phyloP scores from a whole-genome alignment of 2,113 vertebrate genomes.

The Anhinga anhinga region DNA sequence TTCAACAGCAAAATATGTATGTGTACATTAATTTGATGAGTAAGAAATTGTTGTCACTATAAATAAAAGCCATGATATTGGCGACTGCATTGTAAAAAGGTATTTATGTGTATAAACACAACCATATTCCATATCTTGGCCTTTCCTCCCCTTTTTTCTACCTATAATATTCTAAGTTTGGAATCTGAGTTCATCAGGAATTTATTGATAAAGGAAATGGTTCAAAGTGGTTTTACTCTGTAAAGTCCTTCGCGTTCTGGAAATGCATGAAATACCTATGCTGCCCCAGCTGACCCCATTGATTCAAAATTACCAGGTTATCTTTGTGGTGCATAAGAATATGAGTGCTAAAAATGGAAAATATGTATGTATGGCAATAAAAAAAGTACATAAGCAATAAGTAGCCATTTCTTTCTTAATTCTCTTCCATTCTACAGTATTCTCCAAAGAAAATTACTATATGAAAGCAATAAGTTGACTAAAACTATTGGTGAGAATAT shows the following conservation, averaged over 20 bases:
- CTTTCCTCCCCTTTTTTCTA: background rate
- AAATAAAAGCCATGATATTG: background rate
- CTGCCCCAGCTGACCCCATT: background rate
- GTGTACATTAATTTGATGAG: background rate
- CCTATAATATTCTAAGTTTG: background rate
- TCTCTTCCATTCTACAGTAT: background rate
- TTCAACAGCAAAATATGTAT: background rate
- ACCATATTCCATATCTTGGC: background rate
- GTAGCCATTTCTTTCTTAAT: background rate
- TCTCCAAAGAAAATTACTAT: background rate
- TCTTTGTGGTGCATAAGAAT: background rate
- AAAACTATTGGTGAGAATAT: background rate
- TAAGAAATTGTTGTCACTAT: background rate
- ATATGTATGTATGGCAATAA: background rate
- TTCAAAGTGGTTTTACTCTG: background rate
- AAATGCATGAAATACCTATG: background rate
- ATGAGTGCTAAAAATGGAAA: background rate
- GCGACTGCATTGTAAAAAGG: background rate
- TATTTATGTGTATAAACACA: background rate
- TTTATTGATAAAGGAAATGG: background rate
- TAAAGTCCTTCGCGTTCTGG: background rate
- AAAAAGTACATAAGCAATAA: background rate
- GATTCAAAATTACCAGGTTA: background rate
- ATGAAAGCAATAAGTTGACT: background rate
- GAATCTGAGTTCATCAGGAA: background rate